These are phyloP conservation scores for Botia almorhae DNA, from an alignment of 2,797 vertebrate genomes.

Conservation along the genomic window DNA sequence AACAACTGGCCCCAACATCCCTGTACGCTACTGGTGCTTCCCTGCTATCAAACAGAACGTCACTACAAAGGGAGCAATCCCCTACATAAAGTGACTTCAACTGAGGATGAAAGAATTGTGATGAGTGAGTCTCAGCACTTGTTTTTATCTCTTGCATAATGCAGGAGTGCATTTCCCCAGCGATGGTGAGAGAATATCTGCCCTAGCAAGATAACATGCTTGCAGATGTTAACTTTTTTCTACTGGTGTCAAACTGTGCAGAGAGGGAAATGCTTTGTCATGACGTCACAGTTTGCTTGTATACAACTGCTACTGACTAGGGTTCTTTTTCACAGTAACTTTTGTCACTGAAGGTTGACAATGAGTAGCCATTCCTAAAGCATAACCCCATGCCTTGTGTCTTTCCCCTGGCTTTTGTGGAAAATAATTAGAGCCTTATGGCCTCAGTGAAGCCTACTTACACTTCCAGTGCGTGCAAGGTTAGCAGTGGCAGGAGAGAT, in stretches of 20 bases:
- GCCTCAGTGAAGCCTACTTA: conserved; percentile 24
- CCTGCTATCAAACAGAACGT: conserved; percentile 49
- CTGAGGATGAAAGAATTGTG: conserved; percentile 71
- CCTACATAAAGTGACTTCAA: conserved; percentile 70
- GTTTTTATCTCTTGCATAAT: conserved; percentile 65
- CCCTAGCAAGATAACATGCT: conserved; percentile 68
- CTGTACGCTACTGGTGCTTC: conserved; percentile 55
- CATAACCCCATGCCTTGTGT: conserved; percentile 38
- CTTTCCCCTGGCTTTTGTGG: conserved; percentile 39
- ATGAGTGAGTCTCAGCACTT: conserved; percentile 64
- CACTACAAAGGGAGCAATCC: conserved; percentile 68
- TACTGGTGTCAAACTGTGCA: conserved; percentile 41
- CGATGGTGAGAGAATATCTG: conserved; percentile 63
- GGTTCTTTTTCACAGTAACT: not conserved
- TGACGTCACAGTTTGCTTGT: conserved; percentile 21
- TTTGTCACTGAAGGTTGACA: too few relatives aligned
- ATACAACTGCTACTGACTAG: conserved; percentile 9
- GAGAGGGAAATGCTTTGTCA: conserved; percentile 15
- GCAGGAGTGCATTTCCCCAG: conserved; percentile 60
- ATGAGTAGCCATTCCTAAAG: not conserved
- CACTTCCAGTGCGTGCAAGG: conserved; percentile 40
- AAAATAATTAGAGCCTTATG: conserved; percentile 25
- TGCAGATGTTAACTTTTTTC: conserved; percentile 69
- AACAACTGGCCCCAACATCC: conserved; percentile 63
- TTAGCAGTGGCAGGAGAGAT: conserved; percentile 40